Evolutionary conservation across 2,888 invertebrate species (phyloP), one percentile per base, ranked within the genome.

Genomic region (Acronicta leporina): DNA sequence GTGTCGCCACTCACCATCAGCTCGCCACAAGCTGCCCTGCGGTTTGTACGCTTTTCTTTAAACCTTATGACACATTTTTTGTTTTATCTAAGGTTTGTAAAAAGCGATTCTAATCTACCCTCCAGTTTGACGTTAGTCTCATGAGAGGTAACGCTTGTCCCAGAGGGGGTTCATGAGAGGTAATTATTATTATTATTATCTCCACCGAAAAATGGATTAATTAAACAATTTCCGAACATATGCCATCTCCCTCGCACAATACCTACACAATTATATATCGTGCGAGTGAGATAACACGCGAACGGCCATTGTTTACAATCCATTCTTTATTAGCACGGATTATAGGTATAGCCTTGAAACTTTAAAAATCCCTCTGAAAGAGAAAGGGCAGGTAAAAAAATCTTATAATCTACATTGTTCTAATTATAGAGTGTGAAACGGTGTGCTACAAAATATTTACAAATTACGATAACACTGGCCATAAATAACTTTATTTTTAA

Each of bases 371-470:
- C 25, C 11, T 25, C 27, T 14, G 14, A 45, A 27, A 5, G 14
- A 5, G 1, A 60, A 63, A 2, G 51, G 51, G 50, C 72, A 70
- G 59, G 67, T 65, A 55, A 43, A 50, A 45, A 45, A 27, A 10
- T 30, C 52, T 10, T 8, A 38, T 47, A 43, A 30, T 30, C 44
- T 6, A 13, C 52, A 27, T 56, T 56, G 63, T 69, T 30, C 45
- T 52, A 30, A 56, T 45, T 42, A 15, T 35, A 4, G 2, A 38
- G 10, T 42, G 45, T 35, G 11, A 45, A 44, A 66, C 44, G 14
- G 16, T 41, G 48, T 45, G 15, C 41, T 40, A 16, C 40, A 40
- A 61, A 50, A 42, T 27, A 35, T 53, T 56, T 16, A 40, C 42
- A 41, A 45, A 57, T 67, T 25, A 48, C 41, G 5, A 20, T 41